These are phyloP conservation scores for Conops quadrifasciatus DNA, from an alignment of 2,888 invertebrate species.

Conservation along the genomic window DNA sequence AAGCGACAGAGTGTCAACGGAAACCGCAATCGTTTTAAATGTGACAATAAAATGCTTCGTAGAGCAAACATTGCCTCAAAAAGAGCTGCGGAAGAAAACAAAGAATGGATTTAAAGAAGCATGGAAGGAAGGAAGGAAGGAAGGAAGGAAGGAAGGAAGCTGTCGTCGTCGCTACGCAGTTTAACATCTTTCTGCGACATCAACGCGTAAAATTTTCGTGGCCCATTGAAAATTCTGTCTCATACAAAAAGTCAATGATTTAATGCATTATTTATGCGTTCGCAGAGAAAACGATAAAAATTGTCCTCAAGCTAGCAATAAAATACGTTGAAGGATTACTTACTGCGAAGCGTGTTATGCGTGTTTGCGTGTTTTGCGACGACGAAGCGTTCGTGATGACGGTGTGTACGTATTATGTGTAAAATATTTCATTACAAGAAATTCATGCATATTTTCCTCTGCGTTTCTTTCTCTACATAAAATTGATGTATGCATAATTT, in stretches of 20 bases:
- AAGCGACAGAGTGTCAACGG: neutral
- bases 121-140: slow-evolving; percentile 8
- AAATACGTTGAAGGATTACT: slow-evolving; percentile 1
- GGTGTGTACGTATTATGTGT: too few relatives aligned
- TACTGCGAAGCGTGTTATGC: neutral
- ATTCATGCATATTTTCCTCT: too few relatives aligned
- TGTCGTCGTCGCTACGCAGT: slow-evolving; percentile 2
- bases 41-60: slow-evolving; percentile 19
- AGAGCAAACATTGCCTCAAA: slow-evolving; percentile 9
- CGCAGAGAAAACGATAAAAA: slow-evolving; percentile 24
- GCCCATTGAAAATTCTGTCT: slow-evolving; percentile 32
- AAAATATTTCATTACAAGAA: too few relatives aligned
- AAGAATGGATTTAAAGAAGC: neutral
- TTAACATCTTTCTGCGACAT: slow-evolving; percentile 24
- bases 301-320: slow-evolving; percentile 9
- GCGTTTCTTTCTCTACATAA: too few relatives aligned
- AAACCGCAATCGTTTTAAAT: slow-evolving; percentile 35
- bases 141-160: neutral
- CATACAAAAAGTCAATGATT: slow-evolving; percentile 35
- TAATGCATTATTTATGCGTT: slow-evolving; percentile 44
- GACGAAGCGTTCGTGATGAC: too few relatives aligned
- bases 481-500: too few relatives aligned
- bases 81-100: slow-evolving; percentile 13
- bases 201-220: slow-evolving; percentile 24
- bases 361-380: too few relatives aligned